Base-by-base conservation (phyloP, 2,888 invertebrate species). In the Temnothorax ravouxi region DNA sequence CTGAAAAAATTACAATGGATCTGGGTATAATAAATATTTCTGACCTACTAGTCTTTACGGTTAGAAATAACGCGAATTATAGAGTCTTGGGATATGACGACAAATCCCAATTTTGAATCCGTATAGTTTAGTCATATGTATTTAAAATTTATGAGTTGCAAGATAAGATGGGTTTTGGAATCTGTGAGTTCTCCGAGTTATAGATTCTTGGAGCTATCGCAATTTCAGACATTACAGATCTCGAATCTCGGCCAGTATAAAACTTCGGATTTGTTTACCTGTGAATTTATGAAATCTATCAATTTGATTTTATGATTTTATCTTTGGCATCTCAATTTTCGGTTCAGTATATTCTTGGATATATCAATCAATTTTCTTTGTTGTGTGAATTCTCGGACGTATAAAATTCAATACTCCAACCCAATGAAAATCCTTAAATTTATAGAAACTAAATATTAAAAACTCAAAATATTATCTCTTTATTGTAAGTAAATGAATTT, bases 201-300 rank as follows among this genome's bases (percentile, higher is more conserved):
- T 47, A 52, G 18, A 38, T n/a, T 29, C 6, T 74, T 44, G 29
- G 1, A 29, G 11, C 25, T 44, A 59, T 74, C 21, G n/a, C n/a
- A 21, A 25, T 64, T 25, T 52, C 13, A 38, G 0, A n/a, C 25
- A 38, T 38, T 62, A 13, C 6, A 34, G 25, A 52, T 52, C 13
- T 21, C n/a, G n/a, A n/a, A n/a, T n/a, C 25, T 38, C 11, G 15
- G 0, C 8, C 21, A 18, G 3, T 38, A 11, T 13, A 25, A 15
- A 64, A 76, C 29, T 64, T 64, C 13, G 8, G 15, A 64, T 59
- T 18, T 21, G 13, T 25, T 54, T 59, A 56, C 47, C n/a, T 9
- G 25, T 59, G 25, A 41, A 29, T 47, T 47, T 41, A 25, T 61
- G 61, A 64, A 34, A 64, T 64, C 8, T 64, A 50, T 76, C 38